phyloP scores from a whole-genome alignment of 2,113 vertebrate species.

The Peromyscus polionotus region DNA sequence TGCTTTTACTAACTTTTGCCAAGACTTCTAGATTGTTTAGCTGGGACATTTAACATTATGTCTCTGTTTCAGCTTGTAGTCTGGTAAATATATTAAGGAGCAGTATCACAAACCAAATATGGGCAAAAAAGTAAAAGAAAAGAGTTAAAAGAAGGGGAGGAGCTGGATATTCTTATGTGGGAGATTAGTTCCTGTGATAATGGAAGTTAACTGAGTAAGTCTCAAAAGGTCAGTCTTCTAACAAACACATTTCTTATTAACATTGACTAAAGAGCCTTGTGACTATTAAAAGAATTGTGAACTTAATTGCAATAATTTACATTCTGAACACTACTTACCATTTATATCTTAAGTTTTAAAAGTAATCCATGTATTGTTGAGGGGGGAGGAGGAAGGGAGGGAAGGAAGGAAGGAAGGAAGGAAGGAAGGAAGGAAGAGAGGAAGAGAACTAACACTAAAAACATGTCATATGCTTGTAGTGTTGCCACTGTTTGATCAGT shows the following conservation, averaged over 20 bases:
- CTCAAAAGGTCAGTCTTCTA: constrained; percentile 40
- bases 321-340: background rate
- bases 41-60: constrained; percentile 18
- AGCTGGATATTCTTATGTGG: background rate
- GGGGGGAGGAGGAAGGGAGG: background rate
- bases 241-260: background rate
- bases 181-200: background rate
- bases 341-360: constrained; percentile 6
- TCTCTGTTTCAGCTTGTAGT: background rate
- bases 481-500: constrained; percentile 13
- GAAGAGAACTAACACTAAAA: background rate
- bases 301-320: background rate
- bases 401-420: background rate
- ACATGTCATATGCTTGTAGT: background rate
- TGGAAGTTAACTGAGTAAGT: background rate
- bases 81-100: constrained; percentile 4
- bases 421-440: background rate
- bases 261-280: background rate
- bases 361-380: constrained; percentile 25
- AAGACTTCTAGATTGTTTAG: constrained; percentile 37
- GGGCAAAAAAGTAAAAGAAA: background rate
- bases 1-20: constrained; percentile 27
- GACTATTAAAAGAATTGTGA: background rate
- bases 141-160: background rate
- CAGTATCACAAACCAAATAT: background rate